A percentile compares a stretch with the other conserved stretches of the same genome.
These are phyloP conservation scores for Holothuria scabra DNA, from an alignment of 53 echinoderm and acorn worm species.

Conservation along the genomic window DNA sequence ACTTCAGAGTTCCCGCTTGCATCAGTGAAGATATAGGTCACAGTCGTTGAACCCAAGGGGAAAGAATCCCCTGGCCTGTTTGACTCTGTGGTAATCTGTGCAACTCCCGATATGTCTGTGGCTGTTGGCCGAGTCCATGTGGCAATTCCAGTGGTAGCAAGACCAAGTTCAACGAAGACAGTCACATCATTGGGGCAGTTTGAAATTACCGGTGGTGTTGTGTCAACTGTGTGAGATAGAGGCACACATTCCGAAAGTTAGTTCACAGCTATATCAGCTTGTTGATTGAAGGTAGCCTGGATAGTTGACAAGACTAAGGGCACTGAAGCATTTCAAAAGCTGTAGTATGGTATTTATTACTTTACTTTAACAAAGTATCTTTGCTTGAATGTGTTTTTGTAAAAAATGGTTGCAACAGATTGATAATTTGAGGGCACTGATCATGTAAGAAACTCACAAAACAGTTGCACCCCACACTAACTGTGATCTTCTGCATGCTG, in stretches of 20 bases:
- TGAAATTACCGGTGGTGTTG: neutral
- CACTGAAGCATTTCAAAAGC: no score
- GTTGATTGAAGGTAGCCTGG: no score
- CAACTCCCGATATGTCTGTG: conserved; percentile 52
- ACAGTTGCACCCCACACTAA: no score
- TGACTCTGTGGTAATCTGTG: neutral
- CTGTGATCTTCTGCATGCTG: no score
- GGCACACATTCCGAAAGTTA: neutral
- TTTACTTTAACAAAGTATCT: no score
- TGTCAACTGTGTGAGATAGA: conserved; percentile 44
- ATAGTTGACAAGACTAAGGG: no score
- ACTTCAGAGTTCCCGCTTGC: neutral
- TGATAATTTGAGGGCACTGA: no score
- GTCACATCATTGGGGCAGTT: neutral
- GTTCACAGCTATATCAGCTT: no score
- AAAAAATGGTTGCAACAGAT: no score
- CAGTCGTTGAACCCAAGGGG: neutral
- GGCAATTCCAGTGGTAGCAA: neutral
- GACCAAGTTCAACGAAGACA: conserved; percentile 10
- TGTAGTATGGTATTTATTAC: no score
- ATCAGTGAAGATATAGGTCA: neutral
- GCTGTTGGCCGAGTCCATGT: conserved; percentile 63
- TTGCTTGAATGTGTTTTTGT: no score
- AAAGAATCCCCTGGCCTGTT: neutral
- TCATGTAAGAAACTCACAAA: no score